Evolutionary conservation across 1,140 invertebrate species (phyloP).

Genomic region (Vanessa atalanta): DNA sequence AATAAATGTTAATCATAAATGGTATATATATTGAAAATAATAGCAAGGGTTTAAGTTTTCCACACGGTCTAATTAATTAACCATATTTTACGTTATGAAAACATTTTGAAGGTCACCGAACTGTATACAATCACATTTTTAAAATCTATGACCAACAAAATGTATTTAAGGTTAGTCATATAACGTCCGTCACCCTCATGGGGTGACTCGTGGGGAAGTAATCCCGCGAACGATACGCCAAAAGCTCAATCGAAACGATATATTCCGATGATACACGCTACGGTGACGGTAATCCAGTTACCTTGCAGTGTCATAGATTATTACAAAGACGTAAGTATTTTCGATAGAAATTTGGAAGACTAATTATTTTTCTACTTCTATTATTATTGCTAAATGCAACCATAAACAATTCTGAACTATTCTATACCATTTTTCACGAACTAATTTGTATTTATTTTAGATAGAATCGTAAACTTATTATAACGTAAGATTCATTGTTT

Average conservation of each 20-base stretch:
- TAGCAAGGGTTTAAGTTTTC: no score
- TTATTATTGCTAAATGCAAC: no score
- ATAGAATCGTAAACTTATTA: no score
- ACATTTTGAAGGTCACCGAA: background rate
- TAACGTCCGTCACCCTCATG: slow-evolving; percentile 28
- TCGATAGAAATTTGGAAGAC: background rate
- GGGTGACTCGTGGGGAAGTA: slow-evolving; percentile 32
- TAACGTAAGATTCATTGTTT: no score
- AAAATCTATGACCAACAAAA: slow-evolving; percentile 51
- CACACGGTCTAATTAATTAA: no score
- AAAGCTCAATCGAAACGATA: slow-evolving; percentile 76
- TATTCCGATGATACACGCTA: slow-evolving; percentile 63
- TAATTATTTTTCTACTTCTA: no score
- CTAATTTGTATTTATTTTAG: no score
- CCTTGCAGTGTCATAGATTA: slow-evolving; percentile 55
- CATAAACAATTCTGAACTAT: no score
- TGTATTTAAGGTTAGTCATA: slow-evolving; percentile 56
- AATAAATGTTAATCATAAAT: no score
- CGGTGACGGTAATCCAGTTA: slow-evolving; percentile 67
- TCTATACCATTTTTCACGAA: no score
- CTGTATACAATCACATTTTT: slow-evolving; percentile 21
- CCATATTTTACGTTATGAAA: background rate
- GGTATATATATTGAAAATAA: no score
- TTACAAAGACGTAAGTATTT: slow-evolving; percentile 16
- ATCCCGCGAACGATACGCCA: slow-evolving; percentile 73